These are phyloP conservation scores for Zoanthus solanderi DNA, from an alignment of 92 coral and sea anemone genomes.

Conservation along the genomic window DNA sequence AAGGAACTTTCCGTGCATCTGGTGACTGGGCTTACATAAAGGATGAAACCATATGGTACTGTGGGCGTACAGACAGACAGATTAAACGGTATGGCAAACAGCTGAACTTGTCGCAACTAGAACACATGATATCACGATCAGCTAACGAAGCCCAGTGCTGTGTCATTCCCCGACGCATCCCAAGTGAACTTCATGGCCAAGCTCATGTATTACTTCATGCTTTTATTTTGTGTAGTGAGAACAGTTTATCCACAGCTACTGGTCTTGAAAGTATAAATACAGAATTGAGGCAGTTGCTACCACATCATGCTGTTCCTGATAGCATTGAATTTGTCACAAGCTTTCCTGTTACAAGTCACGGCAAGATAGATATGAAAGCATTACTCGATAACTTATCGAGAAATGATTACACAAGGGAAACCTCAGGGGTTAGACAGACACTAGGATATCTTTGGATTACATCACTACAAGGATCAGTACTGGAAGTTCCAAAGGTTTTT, in stretches of 20 bases:
- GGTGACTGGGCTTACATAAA: constrained; percentile 86
- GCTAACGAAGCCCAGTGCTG: constrained; percentile 57
- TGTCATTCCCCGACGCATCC: constrained; percentile 36
- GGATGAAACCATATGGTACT: constrained; percentile 71
- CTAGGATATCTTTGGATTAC: constrained; percentile 53
- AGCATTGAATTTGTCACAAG: constrained; percentile 65
- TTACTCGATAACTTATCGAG: constrained; percentile 44
- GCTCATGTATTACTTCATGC: constrained; percentile 55
- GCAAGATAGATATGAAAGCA: constrained; percentile 77
- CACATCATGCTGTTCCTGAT: constrained; percentile 82
- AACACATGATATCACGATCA: constrained; percentile 62
- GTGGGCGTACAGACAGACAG: constrained; percentile 87
- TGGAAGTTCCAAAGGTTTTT: background rate
- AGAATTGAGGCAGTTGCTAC: constrained; percentile 57
- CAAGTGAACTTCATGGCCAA: constrained; percentile 8
- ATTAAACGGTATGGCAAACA: constrained; percentile 84
- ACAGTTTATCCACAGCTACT: background rate
- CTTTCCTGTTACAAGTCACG: constrained; percentile 90
- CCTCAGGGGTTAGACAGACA: constrained; percentile 40
- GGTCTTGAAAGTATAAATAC: constrained; percentile 10
- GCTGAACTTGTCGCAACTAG: constrained; percentile 77
- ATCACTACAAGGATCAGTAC: constrained; percentile 1
- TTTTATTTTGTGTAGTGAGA: constrained; percentile 59
- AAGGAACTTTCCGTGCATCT: constrained; percentile 77
- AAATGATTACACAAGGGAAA: background rate